Conservation (phyloP, 2,888 invertebrate species). For the Leucoptera coffeella region DNA sequence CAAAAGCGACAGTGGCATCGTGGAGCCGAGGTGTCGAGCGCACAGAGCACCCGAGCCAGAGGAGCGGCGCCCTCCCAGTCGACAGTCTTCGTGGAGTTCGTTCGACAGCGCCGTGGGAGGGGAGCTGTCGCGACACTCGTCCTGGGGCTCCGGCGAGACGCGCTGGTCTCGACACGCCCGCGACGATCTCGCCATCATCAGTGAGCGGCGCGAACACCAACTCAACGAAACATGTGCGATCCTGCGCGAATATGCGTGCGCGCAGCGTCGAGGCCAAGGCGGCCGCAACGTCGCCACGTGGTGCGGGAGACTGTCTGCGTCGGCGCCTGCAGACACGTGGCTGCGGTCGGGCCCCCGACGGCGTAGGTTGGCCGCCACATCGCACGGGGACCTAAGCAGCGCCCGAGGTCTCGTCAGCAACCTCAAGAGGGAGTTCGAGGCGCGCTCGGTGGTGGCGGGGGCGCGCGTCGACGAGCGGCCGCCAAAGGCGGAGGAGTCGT, state of each 20-base stretch:
- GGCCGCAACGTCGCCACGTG: slow-evolving; percentile 29
- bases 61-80: slow-evolving; percentile 29
- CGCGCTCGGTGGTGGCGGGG: slow-evolving; percentile 25
- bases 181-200: slow-evolving; percentile 14
- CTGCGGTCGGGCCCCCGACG: slow-evolving; percentile 25
- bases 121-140: slow-evolving; percentile 71
- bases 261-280: slow-evolving; percentile 27
- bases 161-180: too few species aligned
- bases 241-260: slow-evolving; percentile 47
- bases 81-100: slow-evolving; percentile 74
- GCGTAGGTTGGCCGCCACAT: slow-evolving; percentile 28
- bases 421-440: slow-evolving; percentile 85
- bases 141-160: slow-evolving; percentile 75
- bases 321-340: slow-evolving; percentile 58
- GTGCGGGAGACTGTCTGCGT: slow-evolving; percentile 51
- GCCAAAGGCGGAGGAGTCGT: slow-evolving; percentile 11
- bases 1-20: slow-evolving; percentile 46
- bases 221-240: slow-evolving; percentile 56
- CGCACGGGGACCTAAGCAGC: slow-evolving; percentile 26
- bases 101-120: slow-evolving; percentile 72
- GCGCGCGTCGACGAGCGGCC: not conserved
- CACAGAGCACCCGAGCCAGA: slow-evolving; percentile 15
- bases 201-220: slow-evolving; percentile 35
- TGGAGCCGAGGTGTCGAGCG: slow-evolving; percentile 20
- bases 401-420: slow-evolving; percentile 74